Percentiles rank a stretch among this genome's conserved stretches.
Evolutionary conservation across 2,888 invertebrate genomes (phyloP).

Genomic region (Ypsolopha scabrella): DNA sequence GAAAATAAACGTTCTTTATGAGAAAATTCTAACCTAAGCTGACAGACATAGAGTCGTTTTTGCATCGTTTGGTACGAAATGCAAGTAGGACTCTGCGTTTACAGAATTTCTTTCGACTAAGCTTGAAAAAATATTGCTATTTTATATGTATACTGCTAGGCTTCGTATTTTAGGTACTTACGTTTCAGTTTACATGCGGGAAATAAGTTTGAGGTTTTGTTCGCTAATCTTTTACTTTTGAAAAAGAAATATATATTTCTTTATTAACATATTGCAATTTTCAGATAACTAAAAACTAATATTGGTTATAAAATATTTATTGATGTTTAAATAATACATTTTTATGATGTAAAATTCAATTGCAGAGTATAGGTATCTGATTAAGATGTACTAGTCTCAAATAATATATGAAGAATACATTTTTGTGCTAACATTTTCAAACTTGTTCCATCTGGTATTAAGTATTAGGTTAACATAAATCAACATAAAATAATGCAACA

Average conservation of each 20-base stretch:
- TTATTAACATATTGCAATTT: too few species aligned
- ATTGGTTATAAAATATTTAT: too few species aligned
- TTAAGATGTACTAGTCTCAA: too few species aligned
- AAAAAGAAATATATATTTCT: background rate
- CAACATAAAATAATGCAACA: too few species aligned
- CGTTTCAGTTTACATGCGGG: background rate
- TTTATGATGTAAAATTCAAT: too few species aligned
- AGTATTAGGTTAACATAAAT: background rate
- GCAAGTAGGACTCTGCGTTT: background rate
- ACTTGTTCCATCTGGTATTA: background rate
- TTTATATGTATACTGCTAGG: background rate
- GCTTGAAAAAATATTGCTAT: conserved; percentile 2
- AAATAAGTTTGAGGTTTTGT: background rate
- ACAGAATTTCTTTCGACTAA: conserved; percentile 3
- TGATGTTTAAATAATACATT: too few species aligned
- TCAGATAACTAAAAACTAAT: too few species aligned
- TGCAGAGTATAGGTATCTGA: too few species aligned
- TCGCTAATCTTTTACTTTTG: background rate
- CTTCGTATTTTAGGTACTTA: background rate
- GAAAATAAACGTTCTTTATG: conserved; percentile 20
- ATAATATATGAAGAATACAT: too few species aligned
- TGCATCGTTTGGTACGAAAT: background rate
- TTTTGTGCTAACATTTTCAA: background rate
- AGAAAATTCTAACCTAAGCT: background rate
- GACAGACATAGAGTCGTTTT: background rate